Evolutionary conservation across 2,797 vertebrate genomes (phyloP), one percentile per base, ranked within the genome.

Genomic region (Selene dorsalis): DNA sequence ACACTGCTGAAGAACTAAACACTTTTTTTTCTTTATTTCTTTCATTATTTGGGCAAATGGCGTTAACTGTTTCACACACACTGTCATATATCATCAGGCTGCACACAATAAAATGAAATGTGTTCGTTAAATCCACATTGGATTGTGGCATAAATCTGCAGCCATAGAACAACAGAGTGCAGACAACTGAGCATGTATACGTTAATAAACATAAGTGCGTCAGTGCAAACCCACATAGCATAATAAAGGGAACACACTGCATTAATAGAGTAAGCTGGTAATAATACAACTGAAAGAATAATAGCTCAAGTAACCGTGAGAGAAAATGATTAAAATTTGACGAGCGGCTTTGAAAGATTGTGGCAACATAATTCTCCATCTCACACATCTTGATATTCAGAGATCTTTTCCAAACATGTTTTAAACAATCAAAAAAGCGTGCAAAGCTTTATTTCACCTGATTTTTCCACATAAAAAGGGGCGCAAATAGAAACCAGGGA

Each of bases 111-210:
- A 77, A 77, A 86, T 59, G 12, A 67, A 74, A 73, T 65, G 56
- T 14, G 45, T 80, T 70, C 71, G 75, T 77, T 64, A 61, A 84
- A 38, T 52, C n/a, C 8, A 35, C 59, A 35, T 48, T 50, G 71
- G 35, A 77, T 66, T 9, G 10, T 47, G 43, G 53, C 55, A 73
- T 64, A 66, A 69, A 79, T 85, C 50, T 74, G 59, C 63, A 74
- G 47, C 66, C 62, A 55, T 41, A 69, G 69, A 77, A 77, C 68
- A 68, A 41, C 47, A 65, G 57, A 35, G 16, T 43, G 64, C 63
- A 83, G 78, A 86, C 64, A 69, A 71, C 59, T 56, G 30, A 68
- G 28, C 41, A 60, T 83, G 72, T 81, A 79, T 65, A 53, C 84
- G 82, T 82, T 60, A 69, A 80, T 77, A 83, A 81, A 64, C n/a